These are phyloP conservation scores for Orientallactaga bullata DNA, from an alignment of 2,113 vertebrate species.

Conservation along the genomic window DNA sequence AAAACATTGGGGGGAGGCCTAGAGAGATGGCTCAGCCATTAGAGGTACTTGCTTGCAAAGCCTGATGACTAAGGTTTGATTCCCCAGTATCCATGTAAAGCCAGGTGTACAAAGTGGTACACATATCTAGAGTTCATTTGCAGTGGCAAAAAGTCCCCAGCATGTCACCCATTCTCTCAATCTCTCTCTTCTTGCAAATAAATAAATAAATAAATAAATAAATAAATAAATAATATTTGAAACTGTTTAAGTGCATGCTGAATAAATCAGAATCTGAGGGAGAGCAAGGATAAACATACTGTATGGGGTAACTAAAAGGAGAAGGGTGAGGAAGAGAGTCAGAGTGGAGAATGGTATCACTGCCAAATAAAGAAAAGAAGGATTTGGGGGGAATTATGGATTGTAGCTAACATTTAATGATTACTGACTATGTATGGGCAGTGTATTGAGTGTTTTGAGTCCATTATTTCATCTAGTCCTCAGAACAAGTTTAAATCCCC, in stretches of 20 bases:
- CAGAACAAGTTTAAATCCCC: slow-evolving; percentile 15
- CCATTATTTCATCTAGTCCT: slow-evolving; percentile 12
- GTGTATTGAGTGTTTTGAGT: slow-evolving; percentile 1
- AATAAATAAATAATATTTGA: no score
- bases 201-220: no score
- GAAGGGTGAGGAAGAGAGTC: neutral
- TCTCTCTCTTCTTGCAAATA: no score
- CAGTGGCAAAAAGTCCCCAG: no score
- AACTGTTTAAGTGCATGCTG: neutral
- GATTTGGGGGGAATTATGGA: slow-evolving; percentile 24
- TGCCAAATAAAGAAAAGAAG: slow-evolving; percentile 33
- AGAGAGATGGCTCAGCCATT: no score
- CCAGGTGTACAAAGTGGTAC: no score
- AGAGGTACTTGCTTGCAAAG: no score
- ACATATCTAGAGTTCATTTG: no score
- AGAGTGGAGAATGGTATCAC: neutral
- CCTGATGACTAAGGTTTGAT: no score
- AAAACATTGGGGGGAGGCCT: no score
- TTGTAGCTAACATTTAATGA: slow-evolving; percentile 28
- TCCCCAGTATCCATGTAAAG: no score
- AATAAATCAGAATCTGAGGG: slow-evolving; percentile 40
- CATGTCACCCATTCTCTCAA: no score
- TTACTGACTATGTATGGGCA: neutral
- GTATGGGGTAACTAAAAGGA: slow-evolving; percentile 43
- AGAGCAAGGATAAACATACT: neutral